Percentiles rank a stretch among this genome's conserved stretches.
These are phyloP conservation scores for Aselliscus stoliczkanus DNA, from an alignment of 2,797 vertebrate genomes.

Conservation along the genomic window DNA sequence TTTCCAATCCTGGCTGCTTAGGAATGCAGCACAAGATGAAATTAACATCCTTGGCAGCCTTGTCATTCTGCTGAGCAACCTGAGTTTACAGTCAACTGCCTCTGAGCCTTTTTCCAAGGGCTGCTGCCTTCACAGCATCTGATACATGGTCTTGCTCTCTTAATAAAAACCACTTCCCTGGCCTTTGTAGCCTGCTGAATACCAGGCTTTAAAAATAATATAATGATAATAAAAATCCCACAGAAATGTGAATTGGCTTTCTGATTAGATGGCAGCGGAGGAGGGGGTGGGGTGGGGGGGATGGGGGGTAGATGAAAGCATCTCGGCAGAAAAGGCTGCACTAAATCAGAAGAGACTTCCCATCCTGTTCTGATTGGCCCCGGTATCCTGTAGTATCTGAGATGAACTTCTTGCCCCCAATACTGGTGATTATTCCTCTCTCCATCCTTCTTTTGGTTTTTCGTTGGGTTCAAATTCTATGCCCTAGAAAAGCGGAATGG, in stretches of 20 bases:
- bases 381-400: not conserved
- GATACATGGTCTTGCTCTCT: not conserved
- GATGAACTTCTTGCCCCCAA: not conserved
- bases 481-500: not conserved
- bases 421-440: not conserved
- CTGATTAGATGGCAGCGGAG: not conserved
- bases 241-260: conserved; percentile 20
- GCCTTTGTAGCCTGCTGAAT: not conserved
- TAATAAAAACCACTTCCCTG: not conserved
- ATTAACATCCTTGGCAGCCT: not conserved
- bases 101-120: not conserved
- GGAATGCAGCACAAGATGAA: not conserved
- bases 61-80: not conserved
- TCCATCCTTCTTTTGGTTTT: not conserved
- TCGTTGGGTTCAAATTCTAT: not conserved
- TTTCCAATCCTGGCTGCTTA: not conserved
- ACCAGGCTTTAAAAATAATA: conserved; percentile 22
- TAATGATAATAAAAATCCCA: conserved; percentile 15
- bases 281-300: fast-evolving
- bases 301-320: too few species aligned
- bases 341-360: not conserved
- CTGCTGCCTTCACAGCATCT: not conserved
- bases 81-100: not conserved
- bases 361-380: not conserved
- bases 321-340: not conserved